Evolutionary conservation across 1,140 invertebrate genomes (phyloP).

Genomic region (Drosophila simulans): DNA sequence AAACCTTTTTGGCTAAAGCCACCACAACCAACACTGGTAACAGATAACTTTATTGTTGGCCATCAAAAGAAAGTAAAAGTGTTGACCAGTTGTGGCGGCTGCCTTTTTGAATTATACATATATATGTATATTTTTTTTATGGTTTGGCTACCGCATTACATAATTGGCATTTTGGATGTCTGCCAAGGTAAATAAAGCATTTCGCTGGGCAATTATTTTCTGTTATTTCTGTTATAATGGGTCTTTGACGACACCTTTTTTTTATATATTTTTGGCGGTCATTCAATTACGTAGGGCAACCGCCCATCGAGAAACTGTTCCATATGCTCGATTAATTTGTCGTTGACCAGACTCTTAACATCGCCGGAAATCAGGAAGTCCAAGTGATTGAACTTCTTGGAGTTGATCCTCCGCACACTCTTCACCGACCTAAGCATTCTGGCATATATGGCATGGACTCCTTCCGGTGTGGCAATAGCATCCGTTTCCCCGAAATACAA

Average conservation of each 20-base stretch:
- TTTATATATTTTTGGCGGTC: slow-evolving; percentile 18
- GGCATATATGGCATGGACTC: slow-evolving; percentile 86
- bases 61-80: slow-evolving; percentile 61
- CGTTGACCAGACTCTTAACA: slow-evolving; percentile 87
- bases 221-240: slow-evolving; percentile 50
- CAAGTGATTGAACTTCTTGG: slow-evolving; percentile 86
- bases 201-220: slow-evolving; percentile 46
- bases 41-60: slow-evolving; percentile 57
- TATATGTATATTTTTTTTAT: slow-evolving; percentile 48
- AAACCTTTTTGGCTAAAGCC: slow-evolving; percentile 58
- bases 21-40: slow-evolving; percentile 28
- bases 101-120: slow-evolving; percentile 36
- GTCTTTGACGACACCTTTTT: slow-evolving; percentile 49
- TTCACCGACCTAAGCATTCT: slow-evolving; percentile 76
- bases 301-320: slow-evolving; percentile 70
- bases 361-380: slow-evolving; percentile 88
- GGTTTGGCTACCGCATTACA: slow-evolving; percentile 56
- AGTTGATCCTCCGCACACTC: slow-evolving; percentile 84
- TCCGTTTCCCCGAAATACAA: slow-evolving; percentile 91
- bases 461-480: slow-evolving; percentile 87
- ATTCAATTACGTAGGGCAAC: slow-evolving; percentile 83
- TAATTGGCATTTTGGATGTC: slow-evolving; percentile 62
- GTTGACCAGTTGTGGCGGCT: slow-evolving; percentile 40
- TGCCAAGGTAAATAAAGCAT: slow-evolving; percentile 68
- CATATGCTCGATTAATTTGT: slow-evolving; percentile 83